Conservation (phyloP, 2,113 vertebrate species). For the Lagopus muta region DNA sequence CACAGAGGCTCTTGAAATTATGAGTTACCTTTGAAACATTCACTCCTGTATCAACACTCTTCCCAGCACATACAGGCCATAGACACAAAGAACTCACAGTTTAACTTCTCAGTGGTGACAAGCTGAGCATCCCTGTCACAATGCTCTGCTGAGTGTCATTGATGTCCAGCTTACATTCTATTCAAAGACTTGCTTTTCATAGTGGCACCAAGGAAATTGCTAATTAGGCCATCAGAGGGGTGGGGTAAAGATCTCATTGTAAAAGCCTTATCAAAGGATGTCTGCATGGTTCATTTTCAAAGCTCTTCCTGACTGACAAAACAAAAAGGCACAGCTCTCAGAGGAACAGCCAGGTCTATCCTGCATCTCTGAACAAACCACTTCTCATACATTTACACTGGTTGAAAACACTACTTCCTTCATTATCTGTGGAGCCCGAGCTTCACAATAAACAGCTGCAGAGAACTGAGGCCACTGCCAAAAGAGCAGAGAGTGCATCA, state of each 20-base stretch:
- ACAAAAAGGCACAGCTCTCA: slow-evolving; percentile 42
- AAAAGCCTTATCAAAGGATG: slow-evolving; percentile 63
- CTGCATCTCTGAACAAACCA: slow-evolving; percentile 8
- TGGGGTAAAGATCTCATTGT: slow-evolving; percentile 50
- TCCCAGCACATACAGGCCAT: not conserved
- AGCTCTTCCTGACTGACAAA: slow-evolving; percentile 53
- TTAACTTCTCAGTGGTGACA: slow-evolving; percentile 55
- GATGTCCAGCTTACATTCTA: slow-evolving; percentile 56
- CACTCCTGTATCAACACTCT: not conserved
- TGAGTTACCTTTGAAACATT: not conserved
- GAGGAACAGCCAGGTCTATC: slow-evolving; percentile 31
- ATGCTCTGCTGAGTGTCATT: slow-evolving; percentile 28
- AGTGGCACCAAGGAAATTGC: slow-evolving; percentile 30
- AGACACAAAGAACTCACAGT: not conserved
- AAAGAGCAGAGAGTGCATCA: not conserved
- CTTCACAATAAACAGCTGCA: not conserved
- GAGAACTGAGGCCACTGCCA: not conserved
- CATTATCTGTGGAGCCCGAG: not conserved
- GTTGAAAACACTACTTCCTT: slow-evolving; percentile 22
- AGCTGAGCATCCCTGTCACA: slow-evolving; percentile 16
- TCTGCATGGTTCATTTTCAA: slow-evolving; percentile 51
- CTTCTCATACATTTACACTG: slow-evolving; percentile 37
- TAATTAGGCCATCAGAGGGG: slow-evolving; percentile 53
- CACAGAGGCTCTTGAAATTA: slow-evolving; percentile 29
- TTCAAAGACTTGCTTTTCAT: slow-evolving; percentile 62